Percentiles rank a stretch among this genome's conserved stretches.
Evolutionary conservation across 2,113 vertebrate genomes (phyloP).

Genomic region (Telmatochromis sp.): DNA sequence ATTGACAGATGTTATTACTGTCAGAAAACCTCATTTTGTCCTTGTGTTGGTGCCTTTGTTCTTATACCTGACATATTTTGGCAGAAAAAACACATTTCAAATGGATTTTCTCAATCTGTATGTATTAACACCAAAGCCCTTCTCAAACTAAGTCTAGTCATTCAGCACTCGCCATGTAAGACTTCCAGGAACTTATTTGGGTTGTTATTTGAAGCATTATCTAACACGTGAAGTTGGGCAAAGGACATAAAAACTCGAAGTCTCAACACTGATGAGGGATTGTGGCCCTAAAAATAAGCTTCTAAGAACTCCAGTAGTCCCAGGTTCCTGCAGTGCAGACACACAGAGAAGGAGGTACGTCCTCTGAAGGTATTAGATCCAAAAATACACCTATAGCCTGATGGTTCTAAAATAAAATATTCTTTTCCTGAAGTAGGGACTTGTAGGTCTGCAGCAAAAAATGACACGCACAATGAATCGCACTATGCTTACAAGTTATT

Average conservation of each 20-base stretch:
- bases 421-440: background rate
- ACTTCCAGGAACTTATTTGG: background rate
- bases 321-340: background rate
- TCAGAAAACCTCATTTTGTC: background rate
- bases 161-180: background rate
- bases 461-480: background rate
- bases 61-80: background rate
- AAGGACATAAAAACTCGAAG: background rate
- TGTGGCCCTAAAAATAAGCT: background rate
- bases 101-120: background rate
- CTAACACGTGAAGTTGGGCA: background rate
- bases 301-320: background rate
- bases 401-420: background rate
- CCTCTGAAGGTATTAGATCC: background rate
- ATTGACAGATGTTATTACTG: background rate
- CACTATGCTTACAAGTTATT: background rate
- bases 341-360: background rate
- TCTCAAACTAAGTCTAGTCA: background rate
- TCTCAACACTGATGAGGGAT: background rate
- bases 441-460: background rate
- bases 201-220: background rate
- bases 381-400: background rate
- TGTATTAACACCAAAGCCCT: background rate
- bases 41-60: background rate
- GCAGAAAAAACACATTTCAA: background rate